A percentile compares a stretch with the other conserved stretches of the same genome.
phyloP scores from a whole-genome alignment of 1,140 invertebrate species.

The Euwallacea fornicatus region DNA sequence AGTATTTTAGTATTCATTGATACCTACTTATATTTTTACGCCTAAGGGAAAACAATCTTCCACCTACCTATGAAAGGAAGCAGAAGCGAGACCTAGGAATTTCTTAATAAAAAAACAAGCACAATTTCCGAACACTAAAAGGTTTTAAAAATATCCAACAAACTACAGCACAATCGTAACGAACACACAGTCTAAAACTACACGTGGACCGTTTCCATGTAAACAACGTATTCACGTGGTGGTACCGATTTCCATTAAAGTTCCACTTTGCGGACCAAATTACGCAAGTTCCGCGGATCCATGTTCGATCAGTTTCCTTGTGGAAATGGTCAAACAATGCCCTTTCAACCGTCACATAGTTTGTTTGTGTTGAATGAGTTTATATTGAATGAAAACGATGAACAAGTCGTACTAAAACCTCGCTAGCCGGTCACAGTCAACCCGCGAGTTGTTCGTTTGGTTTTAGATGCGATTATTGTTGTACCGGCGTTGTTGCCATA shows the following conservation, averaged over 20 bases:
- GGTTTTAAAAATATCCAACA: not conserved
- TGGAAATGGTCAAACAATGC: not conserved
- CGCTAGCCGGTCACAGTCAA: conserved; percentile 26
- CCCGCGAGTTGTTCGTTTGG: conserved; percentile 23
- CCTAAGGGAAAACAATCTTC: too few relatives aligned
- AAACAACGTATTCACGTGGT: conserved; percentile 17
- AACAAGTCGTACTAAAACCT: conserved; percentile 19
- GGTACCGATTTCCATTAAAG: not conserved
- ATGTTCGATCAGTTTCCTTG: conserved; percentile 2
- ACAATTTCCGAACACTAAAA: too few relatives aligned
- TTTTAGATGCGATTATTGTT: conserved; percentile 27
- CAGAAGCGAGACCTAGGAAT: too few relatives aligned
- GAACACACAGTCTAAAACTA: conserved; percentile 5
- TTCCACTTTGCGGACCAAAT: not conserved
- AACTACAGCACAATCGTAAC: not conserved
- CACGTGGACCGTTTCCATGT: conserved; percentile 10
- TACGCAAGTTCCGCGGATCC: not conserved
- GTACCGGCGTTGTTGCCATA: conserved; percentile 18
- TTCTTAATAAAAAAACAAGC: too few relatives aligned
- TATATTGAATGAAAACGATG: conserved; percentile 27
- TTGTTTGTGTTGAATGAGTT: conserved; percentile 2
- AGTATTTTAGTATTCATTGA: too few relatives aligned
- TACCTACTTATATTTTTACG: too few relatives aligned
- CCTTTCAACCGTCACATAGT: conserved; percentile 17
- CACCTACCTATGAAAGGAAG: too few relatives aligned